A percentile compares a stretch with the other conserved stretches of the same genome.
phyloP scores from a whole-genome alignment of 2,797 vertebrate species.

The Crocidura indochinensis region DNA sequence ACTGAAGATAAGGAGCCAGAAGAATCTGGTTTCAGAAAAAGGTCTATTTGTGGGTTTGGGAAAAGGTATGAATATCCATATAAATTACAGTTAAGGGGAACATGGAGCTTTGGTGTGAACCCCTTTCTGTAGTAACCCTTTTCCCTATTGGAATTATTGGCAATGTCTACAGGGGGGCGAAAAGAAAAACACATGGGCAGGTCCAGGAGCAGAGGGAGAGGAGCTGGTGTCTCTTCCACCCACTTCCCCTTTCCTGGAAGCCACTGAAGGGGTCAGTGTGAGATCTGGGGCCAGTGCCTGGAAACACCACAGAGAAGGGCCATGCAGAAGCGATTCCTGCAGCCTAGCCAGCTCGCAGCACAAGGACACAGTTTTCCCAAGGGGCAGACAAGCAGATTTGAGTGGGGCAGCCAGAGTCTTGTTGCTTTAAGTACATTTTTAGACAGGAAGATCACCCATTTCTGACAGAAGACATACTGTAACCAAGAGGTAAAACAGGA shows the following conservation, averaged over 20 bases:
- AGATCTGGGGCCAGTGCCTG: background rate
- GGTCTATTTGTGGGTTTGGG: background rate
- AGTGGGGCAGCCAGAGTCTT: background rate
- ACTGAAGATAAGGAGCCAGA: background rate
- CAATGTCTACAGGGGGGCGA: too few species aligned
- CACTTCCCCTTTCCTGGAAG: too few species aligned
- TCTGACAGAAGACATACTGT: conserved; percentile 73
- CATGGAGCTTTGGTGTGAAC: too few species aligned
- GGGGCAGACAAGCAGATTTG: background rate
- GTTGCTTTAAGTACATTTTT: conserved; percentile 46
- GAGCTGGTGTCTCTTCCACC: too few species aligned
- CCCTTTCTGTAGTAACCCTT: too few species aligned
- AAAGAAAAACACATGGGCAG: too few species aligned
- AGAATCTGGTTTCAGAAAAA: background rate
- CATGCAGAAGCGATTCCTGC: background rate
- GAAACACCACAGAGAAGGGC: conserved; percentile 21
- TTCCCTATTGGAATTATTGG: too few species aligned
- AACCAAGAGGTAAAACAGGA: conserved; percentile 59
- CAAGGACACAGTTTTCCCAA: conserved; percentile 26
- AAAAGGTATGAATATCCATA: background rate
- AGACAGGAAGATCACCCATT: conserved; percentile 77
- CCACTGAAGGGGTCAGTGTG: background rate
- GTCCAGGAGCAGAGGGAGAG: too few species aligned
- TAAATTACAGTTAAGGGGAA: too few species aligned
- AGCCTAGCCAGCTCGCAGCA: background rate